Percentiles rank a stretch among this genome's conserved stretches.
These are phyloP conservation scores for Euura lappo DNA, from an alignment of 1,140 invertebrate genomes.

Conservation along the genomic window DNA sequence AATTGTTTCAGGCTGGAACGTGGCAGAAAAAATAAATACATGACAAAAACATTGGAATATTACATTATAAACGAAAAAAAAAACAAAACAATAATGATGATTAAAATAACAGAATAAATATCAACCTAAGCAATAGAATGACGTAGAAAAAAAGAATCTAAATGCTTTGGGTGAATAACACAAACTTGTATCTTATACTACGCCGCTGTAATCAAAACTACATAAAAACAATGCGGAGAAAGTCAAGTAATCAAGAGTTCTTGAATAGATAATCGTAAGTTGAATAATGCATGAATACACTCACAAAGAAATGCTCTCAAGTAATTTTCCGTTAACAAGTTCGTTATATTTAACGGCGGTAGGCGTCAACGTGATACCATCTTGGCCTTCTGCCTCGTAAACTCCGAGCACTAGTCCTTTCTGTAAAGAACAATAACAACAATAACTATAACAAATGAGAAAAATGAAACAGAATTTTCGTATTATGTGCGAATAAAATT, in stretches of 20 bases:
- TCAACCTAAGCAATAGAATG: conserved; percentile 19
- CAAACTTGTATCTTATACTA: conserved; percentile 27
- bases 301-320: conserved; percentile 63
- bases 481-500: neutral
- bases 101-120: neutral
- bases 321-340: conserved; percentile 57
- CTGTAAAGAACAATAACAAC: conserved; percentile 44
- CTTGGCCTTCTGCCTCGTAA: conserved; percentile 58
- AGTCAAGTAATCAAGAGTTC: too few relatives aligned
- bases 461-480: neutral
- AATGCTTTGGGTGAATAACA: conserved; percentile 20
- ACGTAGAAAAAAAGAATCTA: conserved; percentile 17
- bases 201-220: conserved; percentile 25
- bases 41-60: too few relatives aligned
- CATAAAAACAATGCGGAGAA: conserved; percentile 17
- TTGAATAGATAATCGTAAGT: too few relatives aligned
- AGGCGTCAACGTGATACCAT: conserved; percentile 57
- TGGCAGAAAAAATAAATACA: conserved; percentile 30
- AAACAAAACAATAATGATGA: neutral
- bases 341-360: conserved; percentile 62
- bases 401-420: conserved; percentile 66
- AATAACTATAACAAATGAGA: neutral
- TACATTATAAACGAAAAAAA: conserved; percentile 22
- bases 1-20: conserved; percentile 59
- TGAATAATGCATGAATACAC: conserved; percentile 35